Conservation (phyloP, 2,797 vertebrate species). For the Darevskia nairensis region DNA sequence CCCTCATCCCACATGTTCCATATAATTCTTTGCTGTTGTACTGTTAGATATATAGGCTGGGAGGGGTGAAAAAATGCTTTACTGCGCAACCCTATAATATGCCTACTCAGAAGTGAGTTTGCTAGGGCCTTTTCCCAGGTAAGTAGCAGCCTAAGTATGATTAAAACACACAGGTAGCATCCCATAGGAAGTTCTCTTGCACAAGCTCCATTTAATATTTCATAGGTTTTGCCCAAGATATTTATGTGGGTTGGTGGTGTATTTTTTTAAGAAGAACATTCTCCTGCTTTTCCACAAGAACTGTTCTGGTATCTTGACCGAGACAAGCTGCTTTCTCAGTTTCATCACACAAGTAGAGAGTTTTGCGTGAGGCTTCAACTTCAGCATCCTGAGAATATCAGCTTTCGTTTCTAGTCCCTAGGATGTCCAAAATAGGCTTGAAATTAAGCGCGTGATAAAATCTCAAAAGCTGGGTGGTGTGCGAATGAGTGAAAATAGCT, state of each 20-base stretch:
- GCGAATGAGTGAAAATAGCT: not conserved
- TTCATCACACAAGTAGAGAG: not conserved
- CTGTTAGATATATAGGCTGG: conserved; percentile 47
- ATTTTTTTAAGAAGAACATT: no score
- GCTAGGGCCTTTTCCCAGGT: not conserved
- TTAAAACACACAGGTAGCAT: no score
- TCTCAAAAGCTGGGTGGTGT: not conserved
- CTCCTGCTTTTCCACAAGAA: no score
- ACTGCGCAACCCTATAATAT: not conserved
- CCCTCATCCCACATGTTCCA: conserved; percentile 53
- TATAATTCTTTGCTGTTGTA: conserved; percentile 54
- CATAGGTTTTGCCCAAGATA: no score
- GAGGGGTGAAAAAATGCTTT: not conserved
- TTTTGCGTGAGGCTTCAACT: not conserved
- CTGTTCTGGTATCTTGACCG: not conserved
- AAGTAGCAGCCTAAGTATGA: no score
- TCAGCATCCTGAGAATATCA: not conserved
- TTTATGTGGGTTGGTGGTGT: no score
- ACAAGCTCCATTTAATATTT: no score
- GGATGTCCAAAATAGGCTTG: not conserved
- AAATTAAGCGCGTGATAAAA: not conserved
- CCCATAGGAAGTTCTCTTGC: no score
- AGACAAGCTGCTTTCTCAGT: not conserved
- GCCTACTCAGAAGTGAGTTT: not conserved
- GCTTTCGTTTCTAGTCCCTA: not conserved